Conservation (phyloP, 2,797 vertebrate genomes). For the Hippocampus kuda region DNA sequence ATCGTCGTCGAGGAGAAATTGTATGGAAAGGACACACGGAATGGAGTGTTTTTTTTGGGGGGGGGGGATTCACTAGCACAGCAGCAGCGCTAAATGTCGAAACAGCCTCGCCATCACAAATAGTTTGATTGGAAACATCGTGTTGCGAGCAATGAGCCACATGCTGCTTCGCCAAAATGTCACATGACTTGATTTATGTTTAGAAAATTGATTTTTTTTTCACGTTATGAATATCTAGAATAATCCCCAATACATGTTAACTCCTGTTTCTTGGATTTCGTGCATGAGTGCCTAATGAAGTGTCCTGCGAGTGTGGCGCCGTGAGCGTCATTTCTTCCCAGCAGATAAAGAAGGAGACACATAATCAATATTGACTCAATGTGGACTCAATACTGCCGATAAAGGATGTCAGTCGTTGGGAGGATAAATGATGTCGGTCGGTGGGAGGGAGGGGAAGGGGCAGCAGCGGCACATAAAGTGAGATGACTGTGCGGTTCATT, state of each 20-base stretch:
- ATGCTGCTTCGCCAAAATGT: too few species aligned
- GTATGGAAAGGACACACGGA: too few species aligned
- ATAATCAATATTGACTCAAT: constrained; percentile 4
- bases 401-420: constrained; percentile 16
- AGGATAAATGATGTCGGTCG: constrained; percentile 3
- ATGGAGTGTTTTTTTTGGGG: background rate
- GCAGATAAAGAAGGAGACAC: background rate
- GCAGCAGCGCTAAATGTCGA: too few species aligned
- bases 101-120: background rate
- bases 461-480: background rate
- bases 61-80: too few species aligned
- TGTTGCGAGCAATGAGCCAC: too few species aligned
- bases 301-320: background rate
- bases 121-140: too few species aligned
- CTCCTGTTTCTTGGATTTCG: too few species aligned
- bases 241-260: too few species aligned
- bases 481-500: constrained; percentile 19
- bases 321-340: background rate
- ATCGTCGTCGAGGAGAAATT: background rate
- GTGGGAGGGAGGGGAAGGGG: constrained; percentile 1
- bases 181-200: too few species aligned
- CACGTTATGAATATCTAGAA: too few species aligned
- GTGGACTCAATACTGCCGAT: background rate
- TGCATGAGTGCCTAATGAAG: background rate
- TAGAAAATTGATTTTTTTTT: too few species aligned